These are phyloP conservation scores for Sebastolobus alascanus DNA, from an alignment of 2,797 vertebrate species.

Conservation along the genomic window DNA sequence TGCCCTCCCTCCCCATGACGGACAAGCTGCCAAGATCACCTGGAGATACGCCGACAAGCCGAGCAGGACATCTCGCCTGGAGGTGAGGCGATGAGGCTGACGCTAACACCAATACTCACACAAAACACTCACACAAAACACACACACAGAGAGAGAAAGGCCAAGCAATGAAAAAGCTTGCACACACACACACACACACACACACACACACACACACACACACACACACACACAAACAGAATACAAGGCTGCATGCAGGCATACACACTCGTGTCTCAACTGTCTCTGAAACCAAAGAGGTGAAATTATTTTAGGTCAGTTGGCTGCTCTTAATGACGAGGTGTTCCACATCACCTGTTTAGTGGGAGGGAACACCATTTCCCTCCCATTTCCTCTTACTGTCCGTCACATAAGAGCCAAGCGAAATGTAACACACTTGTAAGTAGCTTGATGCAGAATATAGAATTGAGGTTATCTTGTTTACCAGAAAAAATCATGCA, in stretches of 20 bases:
- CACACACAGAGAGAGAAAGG: neutral
- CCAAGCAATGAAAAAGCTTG: neutral
- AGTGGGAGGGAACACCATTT: too few species aligned
- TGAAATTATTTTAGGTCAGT: neutral
- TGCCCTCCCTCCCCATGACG: constrained; percentile 93
- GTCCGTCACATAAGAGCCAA: neutral
- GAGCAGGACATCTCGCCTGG: constrained; percentile 82
- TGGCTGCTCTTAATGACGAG: neutral
- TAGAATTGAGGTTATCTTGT: neutral
- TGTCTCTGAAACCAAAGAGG: neutral
- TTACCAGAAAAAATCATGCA: neutral
- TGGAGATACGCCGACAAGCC: constrained; percentile 97
- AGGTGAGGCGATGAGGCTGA: constrained; percentile 80
- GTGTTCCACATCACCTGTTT: neutral
- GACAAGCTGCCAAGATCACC: constrained; percentile 93
- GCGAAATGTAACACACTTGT: neutral
- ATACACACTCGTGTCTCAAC: neutral
- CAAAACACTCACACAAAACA: neutral
- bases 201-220: too few species aligned
- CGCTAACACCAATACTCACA: neutral
- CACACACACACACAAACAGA: too few species aligned
- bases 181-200: neutral
- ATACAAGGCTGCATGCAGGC: neutral
- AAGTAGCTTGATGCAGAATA: neutral
- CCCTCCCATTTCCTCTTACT: neutral